Evolutionary conservation across 2,113 vertebrate species (phyloP).

Genomic region (Protobothrops mucrosquamatus): DNA sequence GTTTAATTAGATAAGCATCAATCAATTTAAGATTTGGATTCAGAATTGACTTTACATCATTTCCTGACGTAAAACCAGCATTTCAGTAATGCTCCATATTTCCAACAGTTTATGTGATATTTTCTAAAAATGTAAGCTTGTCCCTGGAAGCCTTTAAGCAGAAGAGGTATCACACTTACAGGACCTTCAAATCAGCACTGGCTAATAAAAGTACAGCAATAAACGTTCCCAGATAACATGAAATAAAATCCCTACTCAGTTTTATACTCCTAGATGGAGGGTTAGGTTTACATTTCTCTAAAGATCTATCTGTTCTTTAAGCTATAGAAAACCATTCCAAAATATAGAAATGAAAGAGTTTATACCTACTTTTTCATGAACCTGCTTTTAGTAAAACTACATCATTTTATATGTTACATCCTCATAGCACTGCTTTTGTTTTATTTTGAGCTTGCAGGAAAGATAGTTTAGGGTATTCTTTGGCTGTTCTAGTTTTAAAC

Average conservation of each 20-base stretch:
- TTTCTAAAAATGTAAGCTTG: neutral
- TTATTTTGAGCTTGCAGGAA: neutral
- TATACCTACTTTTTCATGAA: neutral
- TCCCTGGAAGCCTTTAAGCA: neutral
- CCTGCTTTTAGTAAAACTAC: neutral
- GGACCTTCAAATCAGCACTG: neutral
- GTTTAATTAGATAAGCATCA: neutral
- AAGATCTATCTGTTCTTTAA: neutral
- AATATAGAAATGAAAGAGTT: neutral
- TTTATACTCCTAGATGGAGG: neutral
- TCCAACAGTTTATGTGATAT: neutral
- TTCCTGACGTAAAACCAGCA: neutral
- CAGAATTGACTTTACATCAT: neutral
- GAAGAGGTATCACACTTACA: neutral
- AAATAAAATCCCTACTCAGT: neutral
- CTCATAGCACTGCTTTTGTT: neutral
- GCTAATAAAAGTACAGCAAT: neutral
- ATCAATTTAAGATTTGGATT: neutral
- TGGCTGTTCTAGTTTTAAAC: neutral
- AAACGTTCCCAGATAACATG: neutral
- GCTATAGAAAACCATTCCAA: neutral
- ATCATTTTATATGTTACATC: neutral
- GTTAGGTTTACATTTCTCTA: neutral
- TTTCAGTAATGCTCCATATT: neutral
- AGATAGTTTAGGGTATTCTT: neutral